Evolutionary conservation across 2,113 vertebrate species (phyloP), one percentile per base, ranked within the genome.

Genomic region (Hucho hucho): DNA sequence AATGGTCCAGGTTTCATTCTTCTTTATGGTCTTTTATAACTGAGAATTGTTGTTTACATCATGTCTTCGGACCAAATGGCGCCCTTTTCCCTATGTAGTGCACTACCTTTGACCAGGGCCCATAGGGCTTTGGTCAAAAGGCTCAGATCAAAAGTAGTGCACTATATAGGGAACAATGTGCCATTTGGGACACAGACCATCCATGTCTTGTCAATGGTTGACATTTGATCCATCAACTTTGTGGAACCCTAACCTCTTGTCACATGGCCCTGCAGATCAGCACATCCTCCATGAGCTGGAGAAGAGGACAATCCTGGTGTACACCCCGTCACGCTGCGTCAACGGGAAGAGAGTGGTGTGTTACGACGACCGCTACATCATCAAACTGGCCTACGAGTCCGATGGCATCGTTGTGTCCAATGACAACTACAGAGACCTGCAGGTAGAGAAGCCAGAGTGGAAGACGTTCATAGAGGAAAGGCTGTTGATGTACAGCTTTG

Each of bases 401-500:
- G 95, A 97, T 0, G 96, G 96, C 29, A 76, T 97, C 80, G 96
- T 98, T 2, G 96, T 97, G 72, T 98, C 96, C 90, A 98, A 98
- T 0, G 96, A 98, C 87, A 95, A 96, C 87, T 97, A 97, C 90
- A 91, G 96, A 0, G 96, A 98, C 81, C 93, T 98, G 64, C 96
- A 98, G 81, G 94, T 81, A 0, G 96, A 98, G 87, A 98, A 94
- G 49, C 94, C 94, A 0, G 93, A 95, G 77, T 98, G 96, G 96
- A 97, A 96, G 84, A 95, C 93, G 92, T 97, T 98, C 74, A 96
- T 97, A 0, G 96, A 97, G 85, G 95, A 96, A 47, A 84, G 96
- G 29, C 91, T 98, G 6, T 94, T 98, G 71, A 98, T 97, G 96
- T 98, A 95, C 90, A 95, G 94, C 3, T 98, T 98, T 1, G 96